Evolutionary conservation across 2,888 invertebrate species (phyloP), one percentile per base, ranked within the genome.

Genomic region (Temnothorax rugatulus): DNA sequence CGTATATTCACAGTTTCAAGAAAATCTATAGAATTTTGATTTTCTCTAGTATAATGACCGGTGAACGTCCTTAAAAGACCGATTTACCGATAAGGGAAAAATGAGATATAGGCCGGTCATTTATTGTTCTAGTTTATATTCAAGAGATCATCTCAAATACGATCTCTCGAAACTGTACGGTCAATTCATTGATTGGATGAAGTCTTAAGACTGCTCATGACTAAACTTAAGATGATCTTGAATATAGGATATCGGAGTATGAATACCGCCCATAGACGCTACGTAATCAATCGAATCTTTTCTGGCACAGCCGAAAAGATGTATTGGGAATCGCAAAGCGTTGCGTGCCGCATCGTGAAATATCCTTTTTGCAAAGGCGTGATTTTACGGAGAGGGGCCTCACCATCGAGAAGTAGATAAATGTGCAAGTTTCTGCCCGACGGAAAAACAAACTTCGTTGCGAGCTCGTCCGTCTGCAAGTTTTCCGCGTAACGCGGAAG

Each of bases 391-490:
- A 8, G 59, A 21, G 21, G 34, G 18, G 18, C 7, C 54, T 34
- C 74, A n/a, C 61, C 29, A 82, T 63, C 63, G 75, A 29, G 21
- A 82, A 76, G 75, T 76, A 76, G 75, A 76, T 76, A 76, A 76
- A 76, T 64, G 66, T 11, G 18, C 44, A 59, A 83, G 76, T 83
- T 59, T 83, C 81, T 61, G 81, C 52, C 34, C 59, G 59, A 18
- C 11, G 64, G 63, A 83, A 83, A 83, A 83, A 68, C 59, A 64
- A 68, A 77, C 76, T 83, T 83, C 83, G 83, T 76, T 76, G 57
- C 83, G 59, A 61, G 61, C 74, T 74, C 77, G 69, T 68, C 66
- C 57, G 63, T 76, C 75, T 38, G 59, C 54, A 73, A 83, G 75
- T 61, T 76, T 64, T 77, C 76, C 77, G 54, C 66, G 66, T 71